Evolutionary conservation across 2,888 invertebrate species (phyloP).

Genomic region (Hipparchia semele): DNA sequence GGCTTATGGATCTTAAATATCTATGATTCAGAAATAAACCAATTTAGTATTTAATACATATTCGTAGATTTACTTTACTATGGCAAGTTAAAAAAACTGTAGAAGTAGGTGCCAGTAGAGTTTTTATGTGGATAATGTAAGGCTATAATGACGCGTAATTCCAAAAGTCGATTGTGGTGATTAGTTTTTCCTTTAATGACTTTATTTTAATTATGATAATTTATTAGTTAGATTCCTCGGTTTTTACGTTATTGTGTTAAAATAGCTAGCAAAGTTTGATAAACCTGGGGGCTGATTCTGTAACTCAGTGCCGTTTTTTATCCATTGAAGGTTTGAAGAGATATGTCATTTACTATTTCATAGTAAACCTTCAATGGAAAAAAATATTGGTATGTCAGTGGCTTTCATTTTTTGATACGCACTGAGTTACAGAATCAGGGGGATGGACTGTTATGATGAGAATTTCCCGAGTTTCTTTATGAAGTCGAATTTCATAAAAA

Average conservation of each 20-base stretch:
- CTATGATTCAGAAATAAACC: no score
- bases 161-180: neutral
- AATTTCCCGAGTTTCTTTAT: neutral
- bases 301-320: no score
- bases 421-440: no score
- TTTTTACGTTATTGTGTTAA: no score
- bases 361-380: no score
- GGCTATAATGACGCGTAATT: conserved; percentile 29
- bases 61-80: neutral
- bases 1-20: no score
- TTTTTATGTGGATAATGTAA: neutral
- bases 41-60: neutral
- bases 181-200: neutral
- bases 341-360: no score
- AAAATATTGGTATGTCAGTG: no score
- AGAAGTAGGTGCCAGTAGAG: neutral
- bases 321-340: no score
- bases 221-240: neutral
- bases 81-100: neutral
- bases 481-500: neutral
- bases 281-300: no score
- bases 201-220: neutral
- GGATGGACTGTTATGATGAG: neutral
- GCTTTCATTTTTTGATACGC: no score
- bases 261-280: no score